Base-by-base conservation (phyloP, 2,888 invertebrate species). In the Drosophila fungiperda region DNA sequence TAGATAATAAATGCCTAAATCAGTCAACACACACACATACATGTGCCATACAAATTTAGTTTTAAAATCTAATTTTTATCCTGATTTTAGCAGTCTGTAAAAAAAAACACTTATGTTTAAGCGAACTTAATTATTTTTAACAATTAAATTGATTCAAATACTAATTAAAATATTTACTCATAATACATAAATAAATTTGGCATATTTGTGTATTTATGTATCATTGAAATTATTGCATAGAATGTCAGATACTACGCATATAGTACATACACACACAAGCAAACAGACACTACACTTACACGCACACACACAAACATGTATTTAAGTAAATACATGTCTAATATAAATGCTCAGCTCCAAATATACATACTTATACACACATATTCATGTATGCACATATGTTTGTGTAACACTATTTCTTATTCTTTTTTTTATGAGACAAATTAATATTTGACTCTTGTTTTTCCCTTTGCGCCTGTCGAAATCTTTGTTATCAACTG, bases 401-500 rank as follows among this genome's bases (percentile, higher is more conserved):
- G 29, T 60, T 60, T 50, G 36, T 49, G 26, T n/a, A 33, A 35
- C 48, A 35, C n/a, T 50, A 32, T 38, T 26, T 23, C 36, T 8
- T 23, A 20, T 45, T 12, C 9, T 49, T 3, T 54, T 36, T 57
- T 12, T 11, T 20, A 42, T 15, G n/a, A 29, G 50, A 26, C 36
- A 20, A 36, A 35, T 49, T 12, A 49, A 50, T 45, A 33, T 45
- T 23, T 26, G 5, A 49, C 49, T 49, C 7, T 49, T 29, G 29
- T 40, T 15, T 38, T n/a, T 32, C 20, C 26, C 23, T 40, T 40
- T 42, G 15, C 29, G 32, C 40, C 20, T 42, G 32, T 23, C 38
- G 29, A 57, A 40, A 40, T 55, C 26, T 55, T 53, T 55, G 55
- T 55, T 55, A 55, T 57, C 57, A 57, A 57, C 57, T 57, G 57